Base-by-base conservation (phyloP, 2,113 vertebrate genomes). In the Anguilla rostrata region DNA sequence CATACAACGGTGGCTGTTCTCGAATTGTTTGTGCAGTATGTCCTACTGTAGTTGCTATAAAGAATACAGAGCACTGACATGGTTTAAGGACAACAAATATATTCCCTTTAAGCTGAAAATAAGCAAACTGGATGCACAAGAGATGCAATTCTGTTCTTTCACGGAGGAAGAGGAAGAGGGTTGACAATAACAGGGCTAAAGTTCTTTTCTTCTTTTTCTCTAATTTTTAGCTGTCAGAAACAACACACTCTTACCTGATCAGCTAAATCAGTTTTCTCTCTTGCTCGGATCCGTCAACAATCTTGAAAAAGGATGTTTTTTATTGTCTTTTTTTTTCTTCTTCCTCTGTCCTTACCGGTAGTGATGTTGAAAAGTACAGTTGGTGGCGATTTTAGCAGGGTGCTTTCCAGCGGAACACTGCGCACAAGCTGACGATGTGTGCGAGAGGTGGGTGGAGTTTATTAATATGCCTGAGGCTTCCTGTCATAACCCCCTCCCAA, bases 401-500 rank as follows among this genome's bases (percentile, higher is more conserved):
- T 86, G 89, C 92, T 92, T 93, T 90, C 90, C 49, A 81, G 9
- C n/a, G 11, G 26, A 12, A 12, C 71, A 75, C n/a, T 11, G n/a
- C 5, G 22, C 22, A 75, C n/a, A 12, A 5, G 6, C 26, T 1
- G 9, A 34, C 1, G 26, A 1, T 4, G 11, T 34, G 18, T 3
- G 18, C 60, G 26, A 14, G 29, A 34, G 8, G 11, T 1, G 71
- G 71, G 71, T 29, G 71, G n/a, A 34, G 71, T 75, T 75, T 75
- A 75, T 75, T 75, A 12, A 75, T 75, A 75, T n/a, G 9, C 11
- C 9, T 75, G 26, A 34, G n/a, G 29, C 4, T 16, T 1, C 88
- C 82, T 90, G 87, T 90, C 91, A 94, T 94, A 92, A 6, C 43
- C 43, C 43, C 43, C 90, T 93, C 89, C 84, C 34, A 34, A 34